Percentiles rank a stretch among this genome's conserved stretches.
phyloP scores from a whole-genome alignment of 2,113 vertebrate species.

The Pluvianellus socialis region DNA sequence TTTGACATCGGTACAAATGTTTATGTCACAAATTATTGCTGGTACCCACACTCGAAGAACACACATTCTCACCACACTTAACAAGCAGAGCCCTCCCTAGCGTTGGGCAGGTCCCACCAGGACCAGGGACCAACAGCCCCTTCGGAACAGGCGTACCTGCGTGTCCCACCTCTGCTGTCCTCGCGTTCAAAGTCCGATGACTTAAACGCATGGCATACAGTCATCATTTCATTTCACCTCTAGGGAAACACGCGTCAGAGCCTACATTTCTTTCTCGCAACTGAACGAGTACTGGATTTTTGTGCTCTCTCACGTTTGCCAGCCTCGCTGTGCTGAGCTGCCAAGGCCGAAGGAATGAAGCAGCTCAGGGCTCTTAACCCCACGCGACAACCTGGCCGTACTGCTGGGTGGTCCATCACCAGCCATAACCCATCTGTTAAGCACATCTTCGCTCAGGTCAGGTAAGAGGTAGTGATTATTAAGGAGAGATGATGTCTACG shows the following conservation, averaged over 20 bases:
- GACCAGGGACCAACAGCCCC: not conserved
- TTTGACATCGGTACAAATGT: not conserved
- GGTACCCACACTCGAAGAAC: not conserved
- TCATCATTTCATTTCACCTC: not conserved
- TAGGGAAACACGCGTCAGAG: rapidly evolving
- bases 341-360: not conserved
- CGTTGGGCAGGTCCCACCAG: not conserved
- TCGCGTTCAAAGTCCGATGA: not conserved
- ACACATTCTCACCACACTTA: rapidly evolving
- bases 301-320: not conserved
- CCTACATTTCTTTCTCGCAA: not conserved
- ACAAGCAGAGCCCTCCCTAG: not conserved
- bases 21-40: not conserved
- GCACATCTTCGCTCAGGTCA: not conserved
- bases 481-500: rapidly evolving
- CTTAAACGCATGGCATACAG: rapidly evolving
- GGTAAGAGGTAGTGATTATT: not conserved
- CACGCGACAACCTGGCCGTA: not conserved
- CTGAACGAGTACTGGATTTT: not conserved
- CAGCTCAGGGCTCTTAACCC: not conserved
- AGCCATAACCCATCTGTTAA: not conserved
- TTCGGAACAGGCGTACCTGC: not conserved
- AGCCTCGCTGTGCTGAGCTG: not conserved
- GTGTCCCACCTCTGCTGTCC: not conserved
- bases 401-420: not conserved